phyloP scores from a whole-genome alignment of 1,140 invertebrate genomes.

The Penaeus vannamei region DNA sequence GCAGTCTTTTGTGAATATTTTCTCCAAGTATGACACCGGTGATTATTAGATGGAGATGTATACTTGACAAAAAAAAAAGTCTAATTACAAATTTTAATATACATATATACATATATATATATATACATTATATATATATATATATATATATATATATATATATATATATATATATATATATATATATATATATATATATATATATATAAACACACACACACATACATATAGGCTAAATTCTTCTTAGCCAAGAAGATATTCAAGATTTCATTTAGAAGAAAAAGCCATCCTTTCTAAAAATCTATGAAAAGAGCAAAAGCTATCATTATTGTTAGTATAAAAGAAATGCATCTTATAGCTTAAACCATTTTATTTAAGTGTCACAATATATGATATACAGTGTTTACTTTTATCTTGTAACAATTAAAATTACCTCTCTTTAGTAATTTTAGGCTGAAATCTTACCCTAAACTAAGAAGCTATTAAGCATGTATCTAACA shows the following conservation, averaged over 20 bases:
- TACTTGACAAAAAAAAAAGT: too few species aligned
- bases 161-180: too few species aligned
- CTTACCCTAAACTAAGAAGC: conserved; percentile 62
- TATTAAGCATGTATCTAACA: conserved; percentile 62
- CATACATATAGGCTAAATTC: conserved; percentile 30
- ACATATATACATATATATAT: too few species aligned
- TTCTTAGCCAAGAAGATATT: background rate
- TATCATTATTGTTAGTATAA: conserved; percentile 36
- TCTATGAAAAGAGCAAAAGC: background rate
- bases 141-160: too few species aligned
- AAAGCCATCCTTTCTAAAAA: background rate
- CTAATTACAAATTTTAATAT: too few species aligned
- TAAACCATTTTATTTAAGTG: conserved; percentile 65
- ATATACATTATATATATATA: too few species aligned
- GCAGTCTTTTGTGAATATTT: too few species aligned
- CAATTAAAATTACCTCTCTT: conserved; percentile 62
- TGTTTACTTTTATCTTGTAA: conserved; percentile 63
- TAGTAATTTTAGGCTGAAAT: conserved; percentile 55
- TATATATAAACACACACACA: too few species aligned
- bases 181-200: too few species aligned
- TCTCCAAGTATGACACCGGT: too few species aligned
- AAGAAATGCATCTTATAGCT: conserved; percentile 51
- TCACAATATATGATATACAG: conserved; percentile 66
- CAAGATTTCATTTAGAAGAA: background rate
- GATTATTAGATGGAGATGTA: too few species aligned